These are phyloP conservation scores for Drosophila koepferae DNA, from an alignment of 2,888 invertebrate species.

Conservation along the genomic window DNA sequence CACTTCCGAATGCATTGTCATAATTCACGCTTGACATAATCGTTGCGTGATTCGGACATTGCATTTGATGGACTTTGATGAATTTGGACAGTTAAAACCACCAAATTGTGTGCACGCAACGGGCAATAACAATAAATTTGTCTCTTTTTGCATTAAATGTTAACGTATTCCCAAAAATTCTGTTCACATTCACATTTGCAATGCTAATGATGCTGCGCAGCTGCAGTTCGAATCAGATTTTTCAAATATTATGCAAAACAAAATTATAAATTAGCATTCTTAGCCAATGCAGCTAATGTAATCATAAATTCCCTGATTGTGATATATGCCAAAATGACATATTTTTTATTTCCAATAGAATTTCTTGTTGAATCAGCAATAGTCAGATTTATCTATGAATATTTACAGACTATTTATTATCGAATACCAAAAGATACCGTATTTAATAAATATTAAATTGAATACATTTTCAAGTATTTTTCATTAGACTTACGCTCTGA, in stretches of 20 bases:
- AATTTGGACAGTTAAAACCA: constrained; percentile 66
- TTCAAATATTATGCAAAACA: constrained; percentile 10
- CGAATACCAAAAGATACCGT: too few species aligned
- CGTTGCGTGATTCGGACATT: constrained; percentile 30
- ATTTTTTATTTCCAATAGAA: constrained; percentile 18
- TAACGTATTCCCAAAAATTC: constrained; percentile 28
- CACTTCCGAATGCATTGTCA: constrained; percentile 56
- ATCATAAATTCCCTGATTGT: constrained; percentile 30
- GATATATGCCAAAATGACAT: constrained; percentile 10
- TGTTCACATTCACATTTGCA: constrained; percentile 63
- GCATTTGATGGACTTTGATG: constrained; percentile 69
- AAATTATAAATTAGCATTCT: constrained; percentile 35
- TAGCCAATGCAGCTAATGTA: constrained; percentile 8
- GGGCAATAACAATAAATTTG: constrained; percentile 48
- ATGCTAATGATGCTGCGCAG: constrained; percentile 58
- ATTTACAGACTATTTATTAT: too few species aligned
- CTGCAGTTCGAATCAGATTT: constrained; percentile 25
- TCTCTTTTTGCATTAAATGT: constrained; percentile 42
- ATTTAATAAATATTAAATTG: too few species aligned
- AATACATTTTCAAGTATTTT: too few species aligned
- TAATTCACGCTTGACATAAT: constrained; percentile 66
- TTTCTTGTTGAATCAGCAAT: background rate
- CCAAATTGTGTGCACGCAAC: constrained; percentile 34
- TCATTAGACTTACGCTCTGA: background rate
- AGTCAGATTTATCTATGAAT: background rate